These are phyloP conservation scores for Cryptocephalus primarius DNA, from an alignment of 2,888 invertebrate species.

Conservation along the genomic window DNA sequence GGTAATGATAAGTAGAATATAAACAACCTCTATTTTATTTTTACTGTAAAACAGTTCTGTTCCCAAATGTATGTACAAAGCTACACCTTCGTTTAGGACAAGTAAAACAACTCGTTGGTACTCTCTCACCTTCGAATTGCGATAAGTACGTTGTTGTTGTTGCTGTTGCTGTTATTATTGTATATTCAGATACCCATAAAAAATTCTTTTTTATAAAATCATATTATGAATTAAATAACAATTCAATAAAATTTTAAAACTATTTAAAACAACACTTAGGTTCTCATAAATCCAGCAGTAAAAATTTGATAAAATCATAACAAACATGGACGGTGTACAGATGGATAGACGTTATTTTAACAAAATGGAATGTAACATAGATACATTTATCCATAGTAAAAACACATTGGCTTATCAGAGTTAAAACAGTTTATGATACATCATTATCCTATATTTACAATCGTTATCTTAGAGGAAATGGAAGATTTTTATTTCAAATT, in stretches of 20 bases:
- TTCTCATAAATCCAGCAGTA: conserved; percentile 7
- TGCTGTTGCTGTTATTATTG: neutral
- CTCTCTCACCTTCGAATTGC: conserved; percentile 1
- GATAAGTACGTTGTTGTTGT: conserved; percentile 13
- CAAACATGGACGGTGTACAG: conserved; percentile 19
- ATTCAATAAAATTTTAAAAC: conserved; percentile 27
- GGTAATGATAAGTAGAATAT: conserved; percentile 1
- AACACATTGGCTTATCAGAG: too few relatives aligned
- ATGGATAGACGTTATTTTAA: conserved; percentile 4
- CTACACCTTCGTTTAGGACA: conserved; percentile 17
- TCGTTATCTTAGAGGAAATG: conserved; percentile 19
- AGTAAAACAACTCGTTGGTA: conserved; percentile 9
- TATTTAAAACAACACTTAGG: conserved; percentile 19
- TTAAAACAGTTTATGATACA: conserved; percentile 15
- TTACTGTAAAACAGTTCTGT: conserved; percentile 36
- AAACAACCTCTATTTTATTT: conserved; percentile 35
- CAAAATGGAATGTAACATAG: conserved; percentile 9
- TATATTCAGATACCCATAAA: conserved; percentile 7
- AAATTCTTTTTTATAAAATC: conserved; percentile 19
- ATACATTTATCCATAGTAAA: too few relatives aligned
- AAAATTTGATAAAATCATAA: conserved; percentile 8
- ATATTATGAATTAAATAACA: conserved; percentile 27
- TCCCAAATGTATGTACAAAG: conserved; percentile 33
- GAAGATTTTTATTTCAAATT: conserved; percentile 15
- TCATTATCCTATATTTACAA: conserved; percentile 30